Conservation (phyloP, 2,113 vertebrate genomes). For the Jacana jacana region DNA sequence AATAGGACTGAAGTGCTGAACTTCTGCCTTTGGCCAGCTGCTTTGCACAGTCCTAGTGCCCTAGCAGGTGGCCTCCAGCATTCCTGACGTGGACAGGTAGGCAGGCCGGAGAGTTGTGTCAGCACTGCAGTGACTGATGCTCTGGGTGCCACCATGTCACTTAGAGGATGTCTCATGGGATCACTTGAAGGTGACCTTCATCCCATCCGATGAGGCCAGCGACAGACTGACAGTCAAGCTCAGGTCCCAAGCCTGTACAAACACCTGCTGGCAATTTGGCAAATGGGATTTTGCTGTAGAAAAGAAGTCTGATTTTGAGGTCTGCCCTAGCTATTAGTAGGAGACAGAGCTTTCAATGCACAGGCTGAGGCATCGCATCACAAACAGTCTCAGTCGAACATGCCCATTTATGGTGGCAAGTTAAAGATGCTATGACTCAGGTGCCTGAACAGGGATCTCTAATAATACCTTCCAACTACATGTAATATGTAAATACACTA, state of each 20-base stretch:
- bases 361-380: neutral
- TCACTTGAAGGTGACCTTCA: neutral
- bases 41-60: neutral
- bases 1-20: neutral
- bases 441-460: constrained; percentile 34
- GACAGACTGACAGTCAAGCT: neutral
- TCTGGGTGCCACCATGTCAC: rapidly evolving
- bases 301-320: neutral
- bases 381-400: neutral
- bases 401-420: constrained; percentile 33
- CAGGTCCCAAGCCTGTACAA: neutral
- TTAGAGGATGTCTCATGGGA: neutral
- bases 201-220: neutral
- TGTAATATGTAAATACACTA: constrained; percentile 28
- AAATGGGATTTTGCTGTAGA: neutral
- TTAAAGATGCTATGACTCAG: constrained; percentile 61
- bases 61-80: neutral
- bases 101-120: neutral
- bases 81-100: neutral
- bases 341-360: neutral
- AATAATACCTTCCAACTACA: constrained; percentile 45
- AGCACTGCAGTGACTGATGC: neutral
- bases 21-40: neutral
- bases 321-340: neutral
- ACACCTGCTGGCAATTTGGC: neutral